Base-by-base conservation (phyloP, 2,113 vertebrate species). In the Lipophrys pholis region DNA sequence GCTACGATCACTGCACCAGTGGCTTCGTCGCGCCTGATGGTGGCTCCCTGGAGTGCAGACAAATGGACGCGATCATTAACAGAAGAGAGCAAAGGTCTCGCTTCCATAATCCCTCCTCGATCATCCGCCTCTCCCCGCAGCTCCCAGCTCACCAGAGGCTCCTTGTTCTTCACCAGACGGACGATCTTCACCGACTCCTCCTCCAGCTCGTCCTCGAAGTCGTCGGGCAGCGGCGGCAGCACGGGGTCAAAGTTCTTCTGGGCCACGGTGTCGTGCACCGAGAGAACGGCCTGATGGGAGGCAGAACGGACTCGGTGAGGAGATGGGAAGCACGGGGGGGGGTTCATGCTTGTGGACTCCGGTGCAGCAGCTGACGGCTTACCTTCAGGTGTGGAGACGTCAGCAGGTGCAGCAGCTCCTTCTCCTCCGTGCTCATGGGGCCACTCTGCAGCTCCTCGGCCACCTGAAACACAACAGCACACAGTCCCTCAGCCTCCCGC, bases 101-200 rank as follows among this genome's bases (percentile, higher is more conserved):
- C 1, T 53, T 17, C 12, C 3, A 36, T 48, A 40, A 70, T 51
- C 48, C 21, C 6, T 10, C 8, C 9, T 1, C 42, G 6, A 11
- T 14, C 17, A 16, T 46, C n/a, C 2, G 3, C 12, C 54, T 1
- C 39, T 48, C 6, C 39, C 21, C 0, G 5, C 5, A 5, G 1
- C 6, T 55, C 11, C 35, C 1, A 11, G 40, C 91, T 56, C 92
- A 99, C 97, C 96, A 99, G 84, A 1, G 97, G 97, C 67, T 99
- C 97, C 88, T 97, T 99, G 88, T 98, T 99, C 90, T 99, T 99
- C 81, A 99, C 97, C 73, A 99, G 92, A 0, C 96, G 94, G 57
- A 99, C 96, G 1, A 99, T 99, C 94, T 99, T 99, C 90, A 99
- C 96, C 0, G 97, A 98, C 82, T 99, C 97, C 78, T 99, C 97